A percentile compares a stretch with the other conserved stretches of the same genome.
phyloP scores from a whole-genome alignment of 2,797 vertebrate species.

The Chaetophractus vellerosus region DNA sequence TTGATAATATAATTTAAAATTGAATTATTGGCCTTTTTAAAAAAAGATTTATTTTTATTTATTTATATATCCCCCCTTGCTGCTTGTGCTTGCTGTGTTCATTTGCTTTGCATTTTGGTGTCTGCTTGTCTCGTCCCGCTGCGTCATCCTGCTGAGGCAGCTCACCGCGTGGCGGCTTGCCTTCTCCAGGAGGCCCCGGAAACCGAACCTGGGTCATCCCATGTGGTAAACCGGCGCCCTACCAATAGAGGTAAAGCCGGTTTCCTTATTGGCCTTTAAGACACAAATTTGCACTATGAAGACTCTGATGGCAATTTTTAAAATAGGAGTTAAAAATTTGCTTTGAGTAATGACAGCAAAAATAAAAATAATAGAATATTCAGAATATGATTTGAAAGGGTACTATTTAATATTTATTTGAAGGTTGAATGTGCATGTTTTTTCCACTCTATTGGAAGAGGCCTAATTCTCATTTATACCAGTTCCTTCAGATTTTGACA shows the following conservation, averaged over 20 bases:
- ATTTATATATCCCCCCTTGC: too few relatives aligned
- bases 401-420: constrained; percentile 9
- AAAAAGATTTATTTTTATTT: too few relatives aligned
- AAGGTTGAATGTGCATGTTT: not conserved
- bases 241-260: too few relatives aligned
- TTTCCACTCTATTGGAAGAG: not conserved
- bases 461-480: not conserved
- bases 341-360: constrained; percentile 29
- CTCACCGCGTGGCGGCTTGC: too few relatives aligned
- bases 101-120: too few relatives aligned
- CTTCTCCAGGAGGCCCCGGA: too few relatives aligned
- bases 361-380: not conserved
- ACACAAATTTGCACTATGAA: not conserved
- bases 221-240: too few relatives aligned
- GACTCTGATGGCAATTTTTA: constrained; percentile 6
- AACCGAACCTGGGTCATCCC: too few relatives aligned
- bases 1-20: constrained; percentile 52
- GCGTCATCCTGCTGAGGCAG: too few relatives aligned
- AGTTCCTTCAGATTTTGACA: constrained; percentile 29
- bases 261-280: constrained; percentile 7
- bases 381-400: constrained; percentile 12
- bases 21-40: not conserved
- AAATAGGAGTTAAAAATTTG: constrained; percentile 47
- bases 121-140: too few relatives aligned
- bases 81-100: too few relatives aligned